Percentiles rank a stretch among this genome's conserved stretches.
These are phyloP conservation scores for Melanocharis versteri DNA, from an alignment of 2,113 vertebrate genomes.

Conservation along the genomic window DNA sequence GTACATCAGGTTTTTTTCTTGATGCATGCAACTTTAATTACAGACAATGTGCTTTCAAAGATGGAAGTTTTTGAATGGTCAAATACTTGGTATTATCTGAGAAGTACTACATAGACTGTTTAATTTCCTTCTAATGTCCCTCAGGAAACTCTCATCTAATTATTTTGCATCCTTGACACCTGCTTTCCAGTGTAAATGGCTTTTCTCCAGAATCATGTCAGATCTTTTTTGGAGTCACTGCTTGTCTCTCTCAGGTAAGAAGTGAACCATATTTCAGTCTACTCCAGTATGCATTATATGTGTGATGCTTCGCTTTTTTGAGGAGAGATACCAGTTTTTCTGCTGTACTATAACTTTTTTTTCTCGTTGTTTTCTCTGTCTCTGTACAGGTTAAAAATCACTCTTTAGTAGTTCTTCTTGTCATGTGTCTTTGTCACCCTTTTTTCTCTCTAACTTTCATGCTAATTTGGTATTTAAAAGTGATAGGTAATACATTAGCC, in stretches of 20 bases:
- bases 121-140: background rate
- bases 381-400: background rate
- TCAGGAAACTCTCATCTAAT: background rate
- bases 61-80: background rate
- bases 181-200: slow-evolving; percentile 84
- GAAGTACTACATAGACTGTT: background rate
- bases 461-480: background rate
- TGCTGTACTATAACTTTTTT: background rate
- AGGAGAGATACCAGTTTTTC: background rate
- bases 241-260: slow-evolving; percentile 91
- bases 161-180: slow-evolving; percentile 75
- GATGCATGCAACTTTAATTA: background rate
- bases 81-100: background rate
- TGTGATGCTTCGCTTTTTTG: background rate
- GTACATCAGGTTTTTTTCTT: background rate
- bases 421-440: background rate
- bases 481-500: background rate
- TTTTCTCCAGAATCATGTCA: slow-evolving; percentile 96
- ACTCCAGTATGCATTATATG: background rate
- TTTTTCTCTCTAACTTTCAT: background rate
- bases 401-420: background rate
- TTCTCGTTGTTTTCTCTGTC: background rate
- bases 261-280: background rate
- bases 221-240: slow-evolving; percentile 92
- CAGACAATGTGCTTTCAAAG: background rate